Evolutionary conservation across 1,140 invertebrate species (phyloP).

Genomic region (Brachionus rubens): DNA sequence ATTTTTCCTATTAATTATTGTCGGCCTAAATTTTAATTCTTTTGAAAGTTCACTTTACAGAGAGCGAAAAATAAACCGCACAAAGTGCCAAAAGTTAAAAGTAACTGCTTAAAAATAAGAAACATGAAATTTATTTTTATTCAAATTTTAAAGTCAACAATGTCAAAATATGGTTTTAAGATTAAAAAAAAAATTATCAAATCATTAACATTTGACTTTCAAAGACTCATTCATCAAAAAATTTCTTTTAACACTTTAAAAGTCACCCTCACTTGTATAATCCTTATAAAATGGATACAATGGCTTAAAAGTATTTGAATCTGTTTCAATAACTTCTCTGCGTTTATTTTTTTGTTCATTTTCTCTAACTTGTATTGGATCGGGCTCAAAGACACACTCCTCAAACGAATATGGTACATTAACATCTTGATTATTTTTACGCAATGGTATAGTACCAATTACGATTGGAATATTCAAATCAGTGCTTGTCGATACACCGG

Average conservation of each 20-base stretch:
- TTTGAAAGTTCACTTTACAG: too few relatives aligned
- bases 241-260: neutral
- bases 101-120: too few relatives aligned
- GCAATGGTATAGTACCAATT: conserved; percentile 21
- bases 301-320: conserved; percentile 32
- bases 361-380: neutral
- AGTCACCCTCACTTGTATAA: neutral
- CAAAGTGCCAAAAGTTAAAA: too few relatives aligned
- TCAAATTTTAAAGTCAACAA: too few relatives aligned
- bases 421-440: neutral
- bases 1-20: too few relatives aligned
- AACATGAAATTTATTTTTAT: too few relatives aligned
- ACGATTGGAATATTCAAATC: conserved; percentile 14
- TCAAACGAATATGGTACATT: neutral
- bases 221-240: too few relatives aligned
- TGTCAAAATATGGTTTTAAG: too few relatives aligned
- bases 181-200: too few relatives aligned
- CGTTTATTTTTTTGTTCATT: neutral
- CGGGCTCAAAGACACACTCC: conserved; percentile 10
- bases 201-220: too few relatives aligned
- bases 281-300: conserved; percentile 40
- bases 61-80: too few relatives aligned
- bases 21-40: too few relatives aligned
- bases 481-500: neutral
- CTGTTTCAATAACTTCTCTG: neutral